Conservation (phyloP, 2,797 vertebrate genomes). For the Gallinago nigripennis region DNA sequence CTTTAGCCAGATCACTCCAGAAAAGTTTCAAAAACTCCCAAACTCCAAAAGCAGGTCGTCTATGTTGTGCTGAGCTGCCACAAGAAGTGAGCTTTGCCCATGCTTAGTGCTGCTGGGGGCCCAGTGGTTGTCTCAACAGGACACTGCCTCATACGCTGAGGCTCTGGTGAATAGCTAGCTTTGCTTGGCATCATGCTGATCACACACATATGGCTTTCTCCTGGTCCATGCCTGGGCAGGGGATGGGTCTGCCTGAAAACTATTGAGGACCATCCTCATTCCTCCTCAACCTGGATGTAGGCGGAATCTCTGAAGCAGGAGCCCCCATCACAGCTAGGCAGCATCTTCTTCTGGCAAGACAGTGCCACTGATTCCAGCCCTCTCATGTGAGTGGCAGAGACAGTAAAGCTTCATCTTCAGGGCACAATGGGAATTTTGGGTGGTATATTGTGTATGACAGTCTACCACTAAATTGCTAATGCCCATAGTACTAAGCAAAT, state of each 20-base stretch:
- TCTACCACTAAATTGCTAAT: background rate
- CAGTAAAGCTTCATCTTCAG: background rate
- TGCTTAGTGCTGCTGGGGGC: background rate
- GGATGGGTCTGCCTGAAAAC: background rate
- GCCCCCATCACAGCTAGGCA: background rate
- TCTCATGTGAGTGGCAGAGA: background rate
- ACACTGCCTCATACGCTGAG: background rate
- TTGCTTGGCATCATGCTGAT: background rate
- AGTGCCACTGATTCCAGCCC: background rate
- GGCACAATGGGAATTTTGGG: background rate
- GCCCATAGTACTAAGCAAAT: background rate
- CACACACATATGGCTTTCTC: fast-evolving
- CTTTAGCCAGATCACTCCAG: background rate
- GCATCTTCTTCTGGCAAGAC: background rate
- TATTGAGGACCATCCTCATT: background rate
- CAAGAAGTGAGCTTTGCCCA: fast-evolving
- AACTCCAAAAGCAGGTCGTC: background rate
- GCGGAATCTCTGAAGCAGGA: background rate
- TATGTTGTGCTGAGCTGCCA: fast-evolving
- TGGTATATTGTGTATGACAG: background rate
- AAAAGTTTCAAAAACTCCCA: background rate
- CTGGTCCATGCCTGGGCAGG: background rate
- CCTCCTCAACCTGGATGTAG: background rate
- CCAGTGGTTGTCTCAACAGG: background rate
- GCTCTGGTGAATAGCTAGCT: fast-evolving